Percentiles rank a stretch among this genome's conserved stretches.
Evolutionary conservation across 2,113 vertebrate species (phyloP).

Genomic region (Nannospalax galili): DNA sequence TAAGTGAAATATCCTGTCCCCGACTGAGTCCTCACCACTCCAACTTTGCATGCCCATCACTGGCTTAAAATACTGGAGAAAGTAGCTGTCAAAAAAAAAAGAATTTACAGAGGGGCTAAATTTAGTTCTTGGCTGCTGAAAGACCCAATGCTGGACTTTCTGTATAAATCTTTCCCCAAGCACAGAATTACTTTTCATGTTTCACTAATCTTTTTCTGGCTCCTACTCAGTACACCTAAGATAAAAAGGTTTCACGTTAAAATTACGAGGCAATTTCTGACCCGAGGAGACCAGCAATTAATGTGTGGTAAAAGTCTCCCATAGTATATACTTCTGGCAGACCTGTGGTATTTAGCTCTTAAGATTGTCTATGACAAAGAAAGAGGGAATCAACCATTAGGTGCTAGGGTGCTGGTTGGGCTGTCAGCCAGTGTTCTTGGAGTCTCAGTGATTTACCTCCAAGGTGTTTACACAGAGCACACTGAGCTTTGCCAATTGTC

Average conservation of each 20-base stretch:
- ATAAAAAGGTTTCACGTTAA: slow-evolving; percentile 37
- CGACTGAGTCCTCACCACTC: slow-evolving; percentile 47
- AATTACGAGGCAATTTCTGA: neutral
- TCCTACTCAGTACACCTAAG: neutral
- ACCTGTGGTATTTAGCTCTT: neutral
- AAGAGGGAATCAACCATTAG: neutral
- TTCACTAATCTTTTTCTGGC: slow-evolving; percentile 2
- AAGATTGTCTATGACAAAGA: neutral
- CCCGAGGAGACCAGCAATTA: neutral
- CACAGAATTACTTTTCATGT: neutral
- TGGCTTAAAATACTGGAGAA: slow-evolving; percentile 77
- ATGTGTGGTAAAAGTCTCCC: neutral
- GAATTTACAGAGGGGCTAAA: slow-evolving; percentile 53
- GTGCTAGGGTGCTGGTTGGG: neutral
- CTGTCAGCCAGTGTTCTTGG: neutral
- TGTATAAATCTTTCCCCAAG: slow-evolving; percentile 1
- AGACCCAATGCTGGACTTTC: slow-evolving; percentile 10
- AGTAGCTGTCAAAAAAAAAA: slow-evolving; percentile 50
- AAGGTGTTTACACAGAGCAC: neutral
- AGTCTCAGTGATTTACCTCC: neutral
- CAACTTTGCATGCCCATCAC: slow-evolving; percentile 77
- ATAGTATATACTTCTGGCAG: neutral
- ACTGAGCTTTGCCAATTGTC: neutral
- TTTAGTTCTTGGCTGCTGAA: slow-evolving; percentile 56
- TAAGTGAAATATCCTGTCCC: slow-evolving; percentile 44